Percentiles rank a stretch among this genome's conserved stretches.
These are phyloP conservation scores for Endomychus coccineus DNA, from an alignment of 2,888 invertebrate genomes.

Conservation along the genomic window DNA sequence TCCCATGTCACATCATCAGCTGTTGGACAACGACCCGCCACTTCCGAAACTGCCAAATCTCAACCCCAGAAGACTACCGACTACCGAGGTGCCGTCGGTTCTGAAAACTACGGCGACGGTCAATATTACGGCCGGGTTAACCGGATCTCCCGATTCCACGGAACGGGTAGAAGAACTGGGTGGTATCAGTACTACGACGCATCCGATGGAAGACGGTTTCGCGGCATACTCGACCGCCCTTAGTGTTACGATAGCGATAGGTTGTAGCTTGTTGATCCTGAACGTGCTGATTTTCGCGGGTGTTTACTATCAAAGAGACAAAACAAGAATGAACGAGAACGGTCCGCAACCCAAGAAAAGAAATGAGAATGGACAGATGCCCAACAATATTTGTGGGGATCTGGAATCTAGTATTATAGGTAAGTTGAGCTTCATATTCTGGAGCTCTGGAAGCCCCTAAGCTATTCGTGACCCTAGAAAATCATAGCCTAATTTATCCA, in stretches of 20 bases:
- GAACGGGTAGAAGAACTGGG: slow-evolving; percentile 48
- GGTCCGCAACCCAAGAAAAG: slow-evolving; percentile 58
- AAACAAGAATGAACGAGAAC: slow-evolving; percentile 61
- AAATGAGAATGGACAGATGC: slow-evolving; percentile 81
- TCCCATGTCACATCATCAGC: slow-evolving; percentile 75
- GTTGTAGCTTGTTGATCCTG: slow-evolving; percentile 82
- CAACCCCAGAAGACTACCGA: slow-evolving; percentile 50
- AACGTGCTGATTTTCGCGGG: slow-evolving; percentile 92
- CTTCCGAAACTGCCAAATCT: slow-evolving; percentile 51
- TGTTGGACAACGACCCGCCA: slow-evolving; percentile 58
- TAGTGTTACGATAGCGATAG: slow-evolving; percentile 90
- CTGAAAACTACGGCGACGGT: slow-evolving; percentile 35
- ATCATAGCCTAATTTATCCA: no score
- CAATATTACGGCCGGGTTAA: slow-evolving; percentile 38
- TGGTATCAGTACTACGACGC: slow-evolving; percentile 46
- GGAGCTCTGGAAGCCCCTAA: no score
- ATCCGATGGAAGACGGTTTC: slow-evolving; percentile 73
- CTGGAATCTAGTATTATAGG: slow-evolving; percentile 54
- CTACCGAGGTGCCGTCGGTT: slow-evolving; percentile 44
- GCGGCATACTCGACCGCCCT: slow-evolving; percentile 86
- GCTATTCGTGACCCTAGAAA: no score
- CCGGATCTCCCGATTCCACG: slow-evolving; percentile 33
- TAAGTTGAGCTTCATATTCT: no score
- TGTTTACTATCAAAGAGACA: slow-evolving; percentile 87
- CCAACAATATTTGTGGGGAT: slow-evolving; percentile 82